Conservation (phyloP, 2,113 vertebrate species). For the Aramus guarauna region DNA sequence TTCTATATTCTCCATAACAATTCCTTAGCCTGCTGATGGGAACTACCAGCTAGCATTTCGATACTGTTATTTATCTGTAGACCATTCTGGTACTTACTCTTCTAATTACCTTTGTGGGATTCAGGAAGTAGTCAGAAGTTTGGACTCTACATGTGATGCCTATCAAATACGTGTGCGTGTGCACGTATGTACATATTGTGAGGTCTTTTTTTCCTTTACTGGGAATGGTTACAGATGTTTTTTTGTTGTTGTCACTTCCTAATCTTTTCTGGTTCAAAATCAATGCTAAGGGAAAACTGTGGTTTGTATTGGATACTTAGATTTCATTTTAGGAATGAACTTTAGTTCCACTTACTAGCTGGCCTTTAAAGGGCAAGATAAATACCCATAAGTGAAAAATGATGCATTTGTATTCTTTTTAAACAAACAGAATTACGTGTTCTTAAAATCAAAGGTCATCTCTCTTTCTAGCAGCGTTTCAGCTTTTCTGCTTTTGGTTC, state of each 20-base stretch:
- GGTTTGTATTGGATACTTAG: not conserved
- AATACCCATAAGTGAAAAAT: conserved; percentile 46
- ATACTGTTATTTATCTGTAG: not conserved
- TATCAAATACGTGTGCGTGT: not conserved
- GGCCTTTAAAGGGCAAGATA: conserved; percentile 60
- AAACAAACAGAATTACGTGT: conserved; percentile 20
- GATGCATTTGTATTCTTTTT: conserved; percentile 30
- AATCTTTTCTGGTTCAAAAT: not conserved
- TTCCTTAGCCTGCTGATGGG: not conserved
- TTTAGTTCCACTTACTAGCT: conserved; percentile 24
- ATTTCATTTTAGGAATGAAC: conserved; percentile 38
- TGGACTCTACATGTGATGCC: not conserved
- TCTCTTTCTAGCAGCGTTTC: not conserved
- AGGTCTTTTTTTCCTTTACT: not conserved
- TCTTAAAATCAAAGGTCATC: conserved; percentile 38
- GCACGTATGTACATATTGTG: not conserved
- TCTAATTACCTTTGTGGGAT: not conserved
- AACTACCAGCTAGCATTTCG: not conserved
- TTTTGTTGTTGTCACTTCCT: not conserved
- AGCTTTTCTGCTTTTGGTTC: not conserved
- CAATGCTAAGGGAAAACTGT: not conserved
- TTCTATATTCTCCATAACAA: not conserved
- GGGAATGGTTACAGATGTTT: not conserved
- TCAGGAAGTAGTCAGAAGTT: not conserved
- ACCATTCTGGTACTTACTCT: not conserved